phyloP scores from a whole-genome alignment of 2,113 vertebrate species.

The Alethe castanea region DNA sequence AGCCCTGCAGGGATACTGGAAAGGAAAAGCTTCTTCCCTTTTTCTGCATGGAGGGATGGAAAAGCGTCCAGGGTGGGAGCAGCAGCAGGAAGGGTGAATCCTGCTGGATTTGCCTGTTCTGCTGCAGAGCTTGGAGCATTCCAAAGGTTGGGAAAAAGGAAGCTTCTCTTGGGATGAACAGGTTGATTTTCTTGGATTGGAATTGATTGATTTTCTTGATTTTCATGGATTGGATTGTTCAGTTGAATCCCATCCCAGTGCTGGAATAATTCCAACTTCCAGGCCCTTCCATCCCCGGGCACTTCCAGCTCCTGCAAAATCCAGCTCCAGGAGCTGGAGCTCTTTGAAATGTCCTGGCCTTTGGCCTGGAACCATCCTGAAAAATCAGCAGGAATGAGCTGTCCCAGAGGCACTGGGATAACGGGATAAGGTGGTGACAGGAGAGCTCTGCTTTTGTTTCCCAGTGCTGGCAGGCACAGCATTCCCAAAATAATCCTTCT shows the following conservation, averaged over 20 bases:
- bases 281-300: neutral
- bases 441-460: neutral
- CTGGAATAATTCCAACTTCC: neutral
- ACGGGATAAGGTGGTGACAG: neutral
- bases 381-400: neutral
- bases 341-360: too few species aligned
- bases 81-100: neutral
- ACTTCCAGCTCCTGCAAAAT: neutral
- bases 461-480: rapidly evolving
- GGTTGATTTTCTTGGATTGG: too few species aligned
- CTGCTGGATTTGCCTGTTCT: rapidly evolving
- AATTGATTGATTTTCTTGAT: too few species aligned
- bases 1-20: neutral
- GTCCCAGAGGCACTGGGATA: too few species aligned
- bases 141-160: neutral
- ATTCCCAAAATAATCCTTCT: neutral
- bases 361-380: neutral
- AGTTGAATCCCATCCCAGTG: rapidly evolving
- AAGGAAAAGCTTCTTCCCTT: neutral
- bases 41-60: neutral
- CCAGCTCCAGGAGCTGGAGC: neutral
- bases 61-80: neutral
- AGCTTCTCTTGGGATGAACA: rapidly evolving
- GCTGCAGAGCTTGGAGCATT: rapidly evolving
- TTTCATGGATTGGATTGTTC: too few species aligned